Evolutionary conservation across 2,888 invertebrate species (phyloP).

Genomic region (Onthophagus sagittarius): DNA sequence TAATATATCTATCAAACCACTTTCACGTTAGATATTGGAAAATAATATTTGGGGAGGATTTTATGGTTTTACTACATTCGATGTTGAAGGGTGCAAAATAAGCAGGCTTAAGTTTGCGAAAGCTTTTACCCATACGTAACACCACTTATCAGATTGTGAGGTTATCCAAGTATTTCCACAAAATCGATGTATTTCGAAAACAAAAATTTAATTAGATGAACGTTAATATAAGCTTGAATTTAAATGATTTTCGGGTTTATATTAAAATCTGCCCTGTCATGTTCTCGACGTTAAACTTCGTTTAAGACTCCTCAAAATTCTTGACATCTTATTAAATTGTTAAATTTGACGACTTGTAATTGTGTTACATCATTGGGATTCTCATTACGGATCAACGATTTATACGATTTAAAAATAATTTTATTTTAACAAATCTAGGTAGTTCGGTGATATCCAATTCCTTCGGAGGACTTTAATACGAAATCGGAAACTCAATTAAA

Average conservation of each 20-base stretch:
- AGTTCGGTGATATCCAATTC: not conserved
- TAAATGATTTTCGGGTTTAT: too few relatives aligned
- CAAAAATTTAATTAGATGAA: too few relatives aligned
- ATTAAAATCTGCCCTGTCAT: too few relatives aligned
- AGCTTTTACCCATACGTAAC: not conserved
- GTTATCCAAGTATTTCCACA: not conserved
- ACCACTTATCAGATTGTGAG: not conserved
- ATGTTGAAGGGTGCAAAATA: not conserved
- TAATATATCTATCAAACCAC: not conserved
- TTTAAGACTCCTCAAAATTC: too few relatives aligned
- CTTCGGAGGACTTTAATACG: not conserved
- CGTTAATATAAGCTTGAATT: too few relatives aligned
- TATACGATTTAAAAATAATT: too few relatives aligned
- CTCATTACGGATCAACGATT: too few relatives aligned
- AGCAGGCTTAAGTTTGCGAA: not conserved
- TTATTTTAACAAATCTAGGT: not conserved
- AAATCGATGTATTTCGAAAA: too few relatives aligned
- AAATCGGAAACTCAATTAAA: not conserved
- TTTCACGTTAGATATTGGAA: not conserved
- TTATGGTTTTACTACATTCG: not conserved
- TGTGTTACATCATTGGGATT: too few relatives aligned
- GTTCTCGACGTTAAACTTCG: too few relatives aligned
- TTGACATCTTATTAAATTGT: too few relatives aligned
- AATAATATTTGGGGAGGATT: not conserved
- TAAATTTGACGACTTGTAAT: too few relatives aligned